Base-by-base conservation (phyloP, 1,140 invertebrate species). In the Drosophila setifemur region DNA sequence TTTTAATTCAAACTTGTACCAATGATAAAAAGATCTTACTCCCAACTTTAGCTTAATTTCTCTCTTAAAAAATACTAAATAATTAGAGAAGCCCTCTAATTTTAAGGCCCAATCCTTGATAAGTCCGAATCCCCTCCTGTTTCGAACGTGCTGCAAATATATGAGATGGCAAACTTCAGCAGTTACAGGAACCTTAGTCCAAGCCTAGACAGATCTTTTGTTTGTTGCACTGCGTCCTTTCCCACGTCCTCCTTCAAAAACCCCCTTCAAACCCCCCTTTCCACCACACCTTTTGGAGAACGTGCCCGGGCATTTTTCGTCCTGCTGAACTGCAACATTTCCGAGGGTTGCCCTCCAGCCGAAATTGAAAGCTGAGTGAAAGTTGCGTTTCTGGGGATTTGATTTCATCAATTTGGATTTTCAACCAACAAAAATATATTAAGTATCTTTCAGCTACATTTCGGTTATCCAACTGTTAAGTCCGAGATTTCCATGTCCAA, bases 311-410 rank as follows among this genome's bases (percentile, higher is more conserved):
- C 81, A 86, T 86, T 86, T 73, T 61, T 73, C 73, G 55, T 53
- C 5, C 61, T 76, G 57, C 52, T 86, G 76, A 86, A 64, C 25
- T 86, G 72, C 61, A 52, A 71, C 37, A n/a, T 70, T 60, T 64
- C 60, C 23, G 42, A 45, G 67, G 44, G 55, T 55, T 67, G 40
- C 43, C 29, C 23, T 16, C n/a, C n/a, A 7, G 52, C 47, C 60
- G 77, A 85, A 85, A 85, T 79, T 71, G 79, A 85, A 85, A 85
- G 74, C 47, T 3, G 23, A 83, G 81, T 85, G 79, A 85, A 85
- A 85, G 81, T 85, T 76, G 28, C 40, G 77, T 79, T 49, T 58
- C 49, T 53, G 29, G 42, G 8, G 43, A 71, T 60, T 55, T 18
- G 26, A 55, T 44, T 66, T 33, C n/a, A 42, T 23, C 14, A 21